Evolutionary conservation across 2,113 vertebrate species (phyloP), one percentile per base, ranked within the genome.

Genomic region (Ornithorhynchus anatinus): DNA sequence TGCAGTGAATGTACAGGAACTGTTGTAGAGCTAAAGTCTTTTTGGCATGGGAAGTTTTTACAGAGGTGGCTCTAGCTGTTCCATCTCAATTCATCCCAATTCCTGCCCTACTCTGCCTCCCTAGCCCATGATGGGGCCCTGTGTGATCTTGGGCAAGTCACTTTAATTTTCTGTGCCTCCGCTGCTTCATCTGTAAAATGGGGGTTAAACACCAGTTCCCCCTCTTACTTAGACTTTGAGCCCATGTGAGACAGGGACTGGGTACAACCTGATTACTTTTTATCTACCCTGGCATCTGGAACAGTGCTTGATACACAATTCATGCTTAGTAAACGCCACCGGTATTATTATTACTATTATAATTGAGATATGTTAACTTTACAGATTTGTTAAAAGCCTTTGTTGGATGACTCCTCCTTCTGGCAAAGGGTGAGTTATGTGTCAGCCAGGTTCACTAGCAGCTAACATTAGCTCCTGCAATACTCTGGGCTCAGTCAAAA

Each of bases 81-180:
- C 12, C 11, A 39, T 32, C 23, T 23, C 27, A 52, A 17, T 10
- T 16, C 17, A 3, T 10, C 27, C 4, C 32, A 9, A n/a, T 8
- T 29, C 74, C 58, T 4, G 23, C 29, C 5, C 3, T 4, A 1
- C 19, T 42, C n/a, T 0, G 0, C 29, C 40, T 50, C 15, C 47
- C 25, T 27, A 50, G 8, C 11, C 31, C 37, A 8, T 9, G 45
- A n/a, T 1, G 23, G 2, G 0, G 2, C 51, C 42, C 43, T 36
- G 20, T 11, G 47, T 16, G 48, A 79, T n/a, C n/a, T n/a, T n/a
- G n/a, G n/a, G n/a, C n/a, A n/a, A n/a, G n/a, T n/a, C n/a, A n/a
- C n/a, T n/a, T n/a, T n/a, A n/a, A n/a, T n/a, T n/a, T n/a, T n/a
- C n/a, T n/a, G n/a, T n/a, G n/a, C n/a, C n/a, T n/a, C n/a, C n/a